A percentile compares a stretch with the other conserved stretches of the same genome.
Evolutionary conservation across 2,888 invertebrate species (phyloP).

Genomic region (Cremastinae sp.): DNA sequence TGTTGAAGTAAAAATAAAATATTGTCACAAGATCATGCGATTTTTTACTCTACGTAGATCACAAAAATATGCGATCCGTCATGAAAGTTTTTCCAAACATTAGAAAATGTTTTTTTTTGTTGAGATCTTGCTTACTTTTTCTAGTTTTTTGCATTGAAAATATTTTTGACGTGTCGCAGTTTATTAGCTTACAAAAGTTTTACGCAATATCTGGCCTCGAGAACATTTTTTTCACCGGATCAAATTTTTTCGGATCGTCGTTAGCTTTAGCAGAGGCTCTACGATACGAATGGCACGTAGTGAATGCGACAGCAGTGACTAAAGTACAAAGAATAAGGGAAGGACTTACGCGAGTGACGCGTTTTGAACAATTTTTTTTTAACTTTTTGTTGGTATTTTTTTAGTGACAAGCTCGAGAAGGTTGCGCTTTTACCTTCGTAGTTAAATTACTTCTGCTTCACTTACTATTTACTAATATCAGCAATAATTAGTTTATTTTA

Average conservation of each 20-base stretch:
- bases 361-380: slow-evolving; percentile 54
- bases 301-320: slow-evolving; percentile 64
- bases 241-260: slow-evolving; percentile 12
- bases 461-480: slow-evolving; percentile 12
- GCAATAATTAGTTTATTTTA: background rate
- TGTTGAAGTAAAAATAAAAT: slow-evolving; percentile 33
- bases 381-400: slow-evolving; percentile 47
- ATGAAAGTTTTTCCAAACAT: slow-evolving; percentile 43
- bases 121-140: slow-evolving; percentile 13
- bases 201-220: background rate
- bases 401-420: slow-evolving; percentile 3
- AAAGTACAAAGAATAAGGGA: slow-evolving; percentile 51
- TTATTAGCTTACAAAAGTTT: slow-evolving; percentile 6
- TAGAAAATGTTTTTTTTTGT: slow-evolving; percentile 19
- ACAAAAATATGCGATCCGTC: slow-evolving; percentile 48
- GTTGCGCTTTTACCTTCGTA: too few species aligned
- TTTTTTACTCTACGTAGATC: slow-evolving; percentile 38
- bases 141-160: slow-evolving; percentile 23
- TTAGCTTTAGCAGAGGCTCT: slow-evolving; percentile 29
- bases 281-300: slow-evolving; percentile 61
- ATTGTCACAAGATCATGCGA: slow-evolving; percentile 50
- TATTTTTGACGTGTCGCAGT: too few species aligned
- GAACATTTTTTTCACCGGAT: background rate
- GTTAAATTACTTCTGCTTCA: background rate
- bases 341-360: slow-evolving; percentile 41